Conservation (phyloP, 2,113 vertebrate species). For the Sardina pilchardus region DNA sequence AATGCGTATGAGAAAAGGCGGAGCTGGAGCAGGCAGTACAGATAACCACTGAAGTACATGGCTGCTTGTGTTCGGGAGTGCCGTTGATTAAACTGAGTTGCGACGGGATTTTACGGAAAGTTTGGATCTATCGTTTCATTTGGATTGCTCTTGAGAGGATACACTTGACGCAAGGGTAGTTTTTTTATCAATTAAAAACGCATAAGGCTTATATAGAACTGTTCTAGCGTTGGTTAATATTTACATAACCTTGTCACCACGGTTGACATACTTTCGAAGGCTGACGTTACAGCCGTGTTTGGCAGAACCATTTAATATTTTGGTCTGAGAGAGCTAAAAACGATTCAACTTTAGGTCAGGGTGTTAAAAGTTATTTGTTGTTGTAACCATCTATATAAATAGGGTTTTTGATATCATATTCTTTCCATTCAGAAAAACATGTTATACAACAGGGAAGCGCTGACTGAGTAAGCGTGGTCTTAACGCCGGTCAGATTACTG, state of each 20-base stretch:
- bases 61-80: slow-evolving; percentile 14
- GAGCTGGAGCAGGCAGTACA: slow-evolving; percentile 36
- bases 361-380: neutral
- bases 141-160: neutral
- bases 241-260: slow-evolving; percentile 67
- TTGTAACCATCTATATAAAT: neutral
- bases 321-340: neutral
- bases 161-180: neutral
- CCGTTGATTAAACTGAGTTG: neutral
- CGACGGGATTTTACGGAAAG: slow-evolving; percentile 5
- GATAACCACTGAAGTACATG: slow-evolving; percentile 32
- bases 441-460: slow-evolving; percentile 69
- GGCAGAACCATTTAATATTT: neutral
- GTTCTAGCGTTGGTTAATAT: slow-evolving; percentile 33
- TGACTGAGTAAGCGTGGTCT: slow-evolving; percentile 50
- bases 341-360: neutral
- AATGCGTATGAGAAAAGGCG: slow-evolving; percentile 48
- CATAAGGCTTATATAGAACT: neutral
- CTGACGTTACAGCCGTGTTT: neutral
- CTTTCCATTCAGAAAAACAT: slow-evolving; percentile 64
- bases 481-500: slow-evolving; percentile 52
- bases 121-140: slow-evolving; percentile 6
- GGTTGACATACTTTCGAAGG: neutral
- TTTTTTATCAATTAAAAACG: neutral
- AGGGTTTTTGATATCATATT: slow-evolving; percentile 35